Evolutionary conservation across 2,113 vertebrate genomes (phyloP), one percentile per base, ranked within the genome.

Genomic region (Xerus inauris): DNA sequence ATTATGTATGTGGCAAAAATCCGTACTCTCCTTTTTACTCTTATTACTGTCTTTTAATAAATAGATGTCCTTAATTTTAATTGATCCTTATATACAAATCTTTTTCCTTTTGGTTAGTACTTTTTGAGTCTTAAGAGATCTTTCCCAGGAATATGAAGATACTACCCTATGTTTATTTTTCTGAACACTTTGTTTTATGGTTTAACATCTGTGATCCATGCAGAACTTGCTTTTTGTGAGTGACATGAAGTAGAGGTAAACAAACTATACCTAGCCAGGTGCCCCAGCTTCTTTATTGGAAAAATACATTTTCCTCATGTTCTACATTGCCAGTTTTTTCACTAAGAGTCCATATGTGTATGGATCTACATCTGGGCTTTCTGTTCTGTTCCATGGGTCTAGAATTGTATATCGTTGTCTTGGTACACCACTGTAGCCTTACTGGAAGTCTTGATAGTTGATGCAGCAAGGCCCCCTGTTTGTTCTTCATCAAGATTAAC

Each of bases 51-150:
- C 20, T 62, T 84, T 67, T 67, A 28, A 81, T 91, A 93, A 77
- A 45, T 10, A 65, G 72, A 89, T 64, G 1, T 45, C 85, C 72
- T 93, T 77, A 32, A 75, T 89, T 89, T 94, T 93, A 64, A 91
- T 32, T 57, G 47, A 20, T 10, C 51, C 26, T 82, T 67, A 57
- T 30, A 65, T 26, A 22, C 77, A 67, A 65, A 69, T 90, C 10
- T 79, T 94, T 95, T 89, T 57, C 72, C 80, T 75, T 62, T 85
- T 22, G 45, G 26, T 64, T 80, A 77, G 57, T 77, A 64, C 20
- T 83, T 96, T 87, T 42, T 82, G 28, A 76, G 54, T 93, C 49
- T 72, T 93, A 73, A 91, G 20, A 91, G 65, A n/a, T 38, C n/a
- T 87, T 89, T 79, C 59, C 45, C 12, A 5, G 80, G 49, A 79